phyloP scores from a whole-genome alignment of 2,888 invertebrate species.

The Sabatieria punctata region DNA sequence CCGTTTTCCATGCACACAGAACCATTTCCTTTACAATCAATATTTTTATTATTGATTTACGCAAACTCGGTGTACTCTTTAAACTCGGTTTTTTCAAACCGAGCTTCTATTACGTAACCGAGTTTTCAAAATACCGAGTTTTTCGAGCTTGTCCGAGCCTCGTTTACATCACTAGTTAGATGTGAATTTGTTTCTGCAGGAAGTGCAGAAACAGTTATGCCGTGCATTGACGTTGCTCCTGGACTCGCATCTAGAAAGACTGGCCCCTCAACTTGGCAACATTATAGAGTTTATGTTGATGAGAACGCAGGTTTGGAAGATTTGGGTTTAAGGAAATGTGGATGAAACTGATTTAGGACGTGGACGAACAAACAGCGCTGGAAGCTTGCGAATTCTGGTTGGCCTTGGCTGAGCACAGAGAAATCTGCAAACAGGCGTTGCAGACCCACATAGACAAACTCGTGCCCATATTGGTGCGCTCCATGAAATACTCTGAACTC shows the following conservation, averaged over 20 bases:
- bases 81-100: no score
- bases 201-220: conserved; percentile 95
- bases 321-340: no score
- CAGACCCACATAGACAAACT: conserved; percentile 63
- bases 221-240: conserved; percentile 85
- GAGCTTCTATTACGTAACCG: neutral
- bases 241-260: conserved; percentile 81
- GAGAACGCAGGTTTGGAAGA: conserved; percentile 53
- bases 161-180: no score
- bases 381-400: conserved; percentile 99
- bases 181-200: no score
- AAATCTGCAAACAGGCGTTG: conserved; percentile 69
- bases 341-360: conserved; percentile 42
- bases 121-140: no score
- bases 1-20: no score
- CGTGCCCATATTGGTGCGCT: conserved; percentile 76
- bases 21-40: no score
- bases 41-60: no score
- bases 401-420: conserved; percentile 78
- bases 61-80: no score
- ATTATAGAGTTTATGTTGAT: conserved; percentile 96
- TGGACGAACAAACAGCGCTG: conserved; percentile 79
- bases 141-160: no score
- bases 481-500: conserved; percentile 96
- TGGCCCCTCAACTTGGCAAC: conserved; percentile 82